Conservation (phyloP, 2,797 vertebrate genomes). For the Spatula versicolor region DNA sequence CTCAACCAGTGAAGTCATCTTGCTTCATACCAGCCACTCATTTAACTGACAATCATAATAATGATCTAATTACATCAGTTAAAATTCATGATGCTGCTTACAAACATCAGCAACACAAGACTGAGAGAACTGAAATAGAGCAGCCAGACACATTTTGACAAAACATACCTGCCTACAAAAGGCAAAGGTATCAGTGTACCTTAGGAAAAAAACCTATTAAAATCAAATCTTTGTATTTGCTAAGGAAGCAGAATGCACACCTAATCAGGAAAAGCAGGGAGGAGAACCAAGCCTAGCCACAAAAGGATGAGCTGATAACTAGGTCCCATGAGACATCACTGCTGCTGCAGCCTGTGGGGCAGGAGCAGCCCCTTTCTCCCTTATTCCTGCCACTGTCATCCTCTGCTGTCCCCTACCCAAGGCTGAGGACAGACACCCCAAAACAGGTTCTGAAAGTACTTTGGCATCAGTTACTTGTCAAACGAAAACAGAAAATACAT, state of each 20-base stretch:
- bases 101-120: not conserved
- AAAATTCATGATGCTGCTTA: not conserved
- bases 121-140: not conserved
- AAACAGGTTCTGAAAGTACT: not conserved
- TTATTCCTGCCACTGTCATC: not conserved
- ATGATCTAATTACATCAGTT: not conserved
- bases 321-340: not conserved
- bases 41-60: not conserved
- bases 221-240: not conserved
- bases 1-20: not conserved
- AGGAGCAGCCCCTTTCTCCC: not conserved
- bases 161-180: not conserved
- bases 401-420: not conserved
- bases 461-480: not conserved
- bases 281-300: not conserved
- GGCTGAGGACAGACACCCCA: not conserved
- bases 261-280: not conserved
- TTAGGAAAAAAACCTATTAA: not conserved
- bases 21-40: not conserved
- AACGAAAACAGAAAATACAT: accelerated
- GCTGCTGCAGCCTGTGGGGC: not conserved
- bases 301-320: not conserved
- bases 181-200: not conserved
- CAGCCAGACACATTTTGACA: not conserved
- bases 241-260: not conserved